Percentiles rank a stretch among this genome's conserved stretches.
Conservation (phyloP, 2,113 vertebrate genomes). For the Halcyon malimbica region DNA sequence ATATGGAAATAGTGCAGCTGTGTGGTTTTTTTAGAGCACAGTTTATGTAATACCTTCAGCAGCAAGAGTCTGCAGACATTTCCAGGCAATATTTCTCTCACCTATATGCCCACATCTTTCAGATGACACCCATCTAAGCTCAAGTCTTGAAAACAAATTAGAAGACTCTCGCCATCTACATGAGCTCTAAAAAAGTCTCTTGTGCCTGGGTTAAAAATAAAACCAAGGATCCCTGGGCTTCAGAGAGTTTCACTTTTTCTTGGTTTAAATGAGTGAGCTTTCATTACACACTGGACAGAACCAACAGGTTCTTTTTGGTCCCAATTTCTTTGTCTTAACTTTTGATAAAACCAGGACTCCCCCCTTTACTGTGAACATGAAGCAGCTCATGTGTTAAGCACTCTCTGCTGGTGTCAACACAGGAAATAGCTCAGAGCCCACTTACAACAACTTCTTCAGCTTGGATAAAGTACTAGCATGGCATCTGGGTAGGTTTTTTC, state of each 20-base stretch:
- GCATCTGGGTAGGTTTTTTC: not conserved
- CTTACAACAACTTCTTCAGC: not conserved
- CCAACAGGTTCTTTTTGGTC: not conserved
- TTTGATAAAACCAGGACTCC: not conserved
- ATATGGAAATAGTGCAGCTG: conserved; percentile 5
- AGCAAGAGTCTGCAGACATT: not conserved
- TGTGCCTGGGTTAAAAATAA: not conserved
- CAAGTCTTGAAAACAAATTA: not conserved
- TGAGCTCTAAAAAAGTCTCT: not conserved
- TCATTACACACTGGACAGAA: not conserved
- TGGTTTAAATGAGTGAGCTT: not conserved
- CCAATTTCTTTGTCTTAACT: not conserved
- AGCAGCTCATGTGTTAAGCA: rapidly evolving
- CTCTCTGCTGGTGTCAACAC: not conserved
- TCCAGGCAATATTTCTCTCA: not conserved
- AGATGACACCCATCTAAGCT: not conserved
- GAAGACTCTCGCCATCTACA: not conserved
- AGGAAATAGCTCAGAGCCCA: not conserved
- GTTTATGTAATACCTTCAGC: not conserved
- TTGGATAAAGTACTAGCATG: rapidly evolving
- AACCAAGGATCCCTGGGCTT: not conserved
- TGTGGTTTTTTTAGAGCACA: not conserved
- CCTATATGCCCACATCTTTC: not conserved
- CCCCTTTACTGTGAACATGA: not conserved
- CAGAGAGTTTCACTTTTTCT: not conserved